Percentiles rank a stretch among this genome's conserved stretches.
phyloP scores from a whole-genome alignment of 1,140 invertebrate species.

The Solenopsis fugax region DNA sequence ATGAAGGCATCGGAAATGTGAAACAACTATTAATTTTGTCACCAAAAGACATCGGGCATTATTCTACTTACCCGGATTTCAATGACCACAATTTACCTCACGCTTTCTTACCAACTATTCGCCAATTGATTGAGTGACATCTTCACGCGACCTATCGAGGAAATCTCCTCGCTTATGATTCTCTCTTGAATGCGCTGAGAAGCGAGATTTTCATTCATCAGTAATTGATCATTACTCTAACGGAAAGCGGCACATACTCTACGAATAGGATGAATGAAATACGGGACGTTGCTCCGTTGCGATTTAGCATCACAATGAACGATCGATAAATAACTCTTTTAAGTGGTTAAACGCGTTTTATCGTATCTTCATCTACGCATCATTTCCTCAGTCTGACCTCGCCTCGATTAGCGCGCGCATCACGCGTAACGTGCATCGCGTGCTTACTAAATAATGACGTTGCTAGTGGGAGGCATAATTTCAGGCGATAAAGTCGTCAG shows the following conservation, averaged over 20 bases:
- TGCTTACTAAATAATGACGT: conserved; percentile 15
- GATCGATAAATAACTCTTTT: conserved; percentile 28
- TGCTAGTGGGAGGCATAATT: conserved; percentile 1
- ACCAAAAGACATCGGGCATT: not conserved
- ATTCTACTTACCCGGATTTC: conserved; percentile 53
- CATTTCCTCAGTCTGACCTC: conserved; percentile 25
- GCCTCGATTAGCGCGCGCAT: conserved; percentile 12
- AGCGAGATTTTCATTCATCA: conserved; percentile 26
- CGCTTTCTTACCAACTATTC: conserved; percentile 20
- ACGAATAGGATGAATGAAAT: conserved; percentile 19
- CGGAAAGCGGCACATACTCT: conserved; percentile 2
- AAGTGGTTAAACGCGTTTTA: conserved; percentile 38
- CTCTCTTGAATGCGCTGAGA: not conserved
- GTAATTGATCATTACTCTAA: conserved; percentile 31
- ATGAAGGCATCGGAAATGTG: not conserved
- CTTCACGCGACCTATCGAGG: not conserved
- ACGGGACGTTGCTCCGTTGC: not conserved
- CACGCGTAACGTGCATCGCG: not conserved
- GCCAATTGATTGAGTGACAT: conserved; percentile 24
- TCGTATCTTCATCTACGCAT: conserved; percentile 25
- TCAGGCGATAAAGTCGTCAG: conserved; percentile 30
- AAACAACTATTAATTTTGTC: conserved; percentile 30
- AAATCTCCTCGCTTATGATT: conserved; percentile 26
- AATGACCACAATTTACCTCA: not conserved
- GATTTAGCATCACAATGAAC: conserved; percentile 1